phyloP scores from a whole-genome alignment of 2,113 vertebrate species.

The Trinectes maculatus region DNA sequence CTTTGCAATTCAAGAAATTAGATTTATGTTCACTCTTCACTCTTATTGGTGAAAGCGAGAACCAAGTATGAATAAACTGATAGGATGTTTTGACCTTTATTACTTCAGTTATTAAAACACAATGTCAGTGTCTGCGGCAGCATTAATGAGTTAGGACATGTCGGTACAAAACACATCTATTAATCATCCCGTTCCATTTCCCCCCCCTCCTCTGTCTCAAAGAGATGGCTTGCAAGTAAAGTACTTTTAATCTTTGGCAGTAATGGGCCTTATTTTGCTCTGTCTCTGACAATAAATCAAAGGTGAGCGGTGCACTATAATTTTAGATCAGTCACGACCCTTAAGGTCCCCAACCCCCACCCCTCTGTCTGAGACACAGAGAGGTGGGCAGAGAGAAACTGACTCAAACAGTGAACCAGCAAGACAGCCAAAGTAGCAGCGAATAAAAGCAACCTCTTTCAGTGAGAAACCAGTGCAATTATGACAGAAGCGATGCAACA shows the following conservation, averaged over 20 bases:
- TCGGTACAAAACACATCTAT: slow-evolving; percentile 48
- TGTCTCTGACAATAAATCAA: slow-evolving; percentile 40
- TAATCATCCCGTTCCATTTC: slow-evolving; percentile 50
- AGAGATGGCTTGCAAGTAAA: neutral
- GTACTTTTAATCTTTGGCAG: slow-evolving; percentile 19
- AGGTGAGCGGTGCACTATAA: slow-evolving; percentile 34
- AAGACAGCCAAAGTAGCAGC: slow-evolving; percentile 11
- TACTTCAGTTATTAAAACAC: slow-evolving; percentile 57
- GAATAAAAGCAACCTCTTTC: slow-evolving; percentile 19
- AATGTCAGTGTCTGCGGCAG: slow-evolving; percentile 50
- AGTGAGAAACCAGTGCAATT: slow-evolving; percentile 1
- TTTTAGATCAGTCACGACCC: slow-evolving; percentile 42
- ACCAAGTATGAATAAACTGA: slow-evolving; percentile 49
- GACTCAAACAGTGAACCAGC: slow-evolving; percentile 17
- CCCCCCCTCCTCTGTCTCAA: slow-evolving; percentile 3
- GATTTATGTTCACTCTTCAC: slow-evolving; percentile 7
- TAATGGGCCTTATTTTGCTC: slow-evolving; percentile 21
- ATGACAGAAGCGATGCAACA: slow-evolving; percentile 21
- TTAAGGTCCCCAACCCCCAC: neutral
- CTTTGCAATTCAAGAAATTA: slow-evolving; percentile 31
- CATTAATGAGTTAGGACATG: slow-evolving; percentile 50
- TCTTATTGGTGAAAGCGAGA: slow-evolving; percentile 6
- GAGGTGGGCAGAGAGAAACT: slow-evolving; percentile 20
- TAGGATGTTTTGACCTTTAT: slow-evolving; percentile 58
- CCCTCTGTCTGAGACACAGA: slow-evolving; percentile 12